A percentile compares a stretch with the other conserved stretches of the same genome.
Evolutionary conservation across 92 coral and sea anemone genomes (phyloP).

Genomic region (Zoanthus sociatus): DNA sequence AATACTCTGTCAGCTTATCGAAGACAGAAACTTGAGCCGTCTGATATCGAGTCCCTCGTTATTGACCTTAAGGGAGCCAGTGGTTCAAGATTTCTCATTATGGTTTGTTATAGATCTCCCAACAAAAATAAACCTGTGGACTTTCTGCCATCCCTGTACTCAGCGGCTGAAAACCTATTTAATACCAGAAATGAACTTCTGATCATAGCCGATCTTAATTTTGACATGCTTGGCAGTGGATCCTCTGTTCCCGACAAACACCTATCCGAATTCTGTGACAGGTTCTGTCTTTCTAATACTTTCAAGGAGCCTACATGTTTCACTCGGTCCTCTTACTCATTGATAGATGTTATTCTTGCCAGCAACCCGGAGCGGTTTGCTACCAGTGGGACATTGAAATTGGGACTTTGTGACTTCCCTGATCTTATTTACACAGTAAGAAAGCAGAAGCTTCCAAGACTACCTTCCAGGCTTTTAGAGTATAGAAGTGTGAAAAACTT

Average conservation of each 20-base stretch:
- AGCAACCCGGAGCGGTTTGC: slow-evolving; percentile 6
- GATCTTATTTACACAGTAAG: not conserved
- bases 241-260: slow-evolving; percentile 4
- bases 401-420: slow-evolving; percentile 1
- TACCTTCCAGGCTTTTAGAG: slow-evolving; percentile 8
- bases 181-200: slow-evolving; percentile 35
- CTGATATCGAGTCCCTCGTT: slow-evolving; percentile 55
- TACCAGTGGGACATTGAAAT: not conserved
- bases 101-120: slow-evolving; percentile 42
- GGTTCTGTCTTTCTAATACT: slow-evolving; percentile 7
- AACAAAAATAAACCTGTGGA: slow-evolving; percentile 33
- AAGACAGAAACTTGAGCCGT: slow-evolving; percentile 60
- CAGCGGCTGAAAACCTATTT: slow-evolving; percentile 32
- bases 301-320: slow-evolving; percentile 11
- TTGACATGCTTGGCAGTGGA: slow-evolving; percentile 16
- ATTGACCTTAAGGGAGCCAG: slow-evolving; percentile 45
- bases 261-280: slow-evolving; percentile 14
- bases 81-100: slow-evolving; percentile 21
- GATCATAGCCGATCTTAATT: slow-evolving; percentile 36
- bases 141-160: slow-evolving; percentile 14
- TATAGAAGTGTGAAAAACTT: slow-evolving; percentile 14
- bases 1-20: slow-evolving; percentile 32
- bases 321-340: slow-evolving; percentile 14
- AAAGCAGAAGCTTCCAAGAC: slow-evolving; percentile 7
- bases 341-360: slow-evolving; percentile 1